Conservation (phyloP, 2,888 invertebrate genomes). For the Temnothorax unifasciatus region DNA sequence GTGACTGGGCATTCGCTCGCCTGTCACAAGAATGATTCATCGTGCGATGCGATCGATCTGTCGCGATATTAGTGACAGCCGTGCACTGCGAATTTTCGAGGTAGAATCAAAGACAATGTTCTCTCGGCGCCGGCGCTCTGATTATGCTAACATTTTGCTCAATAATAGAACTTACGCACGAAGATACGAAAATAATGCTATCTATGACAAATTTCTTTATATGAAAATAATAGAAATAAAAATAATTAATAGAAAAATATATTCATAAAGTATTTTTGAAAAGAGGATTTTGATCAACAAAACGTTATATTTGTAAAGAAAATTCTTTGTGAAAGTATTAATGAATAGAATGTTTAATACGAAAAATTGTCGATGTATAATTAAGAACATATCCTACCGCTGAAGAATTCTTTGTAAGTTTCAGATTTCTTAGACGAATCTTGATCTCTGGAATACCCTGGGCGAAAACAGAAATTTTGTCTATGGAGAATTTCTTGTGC, state of each 20-base stretch:
- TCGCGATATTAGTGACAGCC: conserved; percentile 78
- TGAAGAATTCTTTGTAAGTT: neutral
- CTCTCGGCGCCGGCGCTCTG: neutral
- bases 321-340: neutral
- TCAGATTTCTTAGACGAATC: neutral
- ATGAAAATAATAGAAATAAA: neutral
- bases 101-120: conserved; percentile 57
- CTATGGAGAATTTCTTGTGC: neutral
- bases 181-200: neutral
- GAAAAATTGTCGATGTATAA: neutral
- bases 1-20: conserved; percentile 76
- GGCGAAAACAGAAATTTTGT: neutral
- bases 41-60: conserved; percentile 78
- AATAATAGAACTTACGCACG: neutral
- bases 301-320: neutral
- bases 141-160: conserved; percentile 8
- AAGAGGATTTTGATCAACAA: neutral
- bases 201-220: neutral
- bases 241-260: neutral
- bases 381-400: conserved; percentile 12
- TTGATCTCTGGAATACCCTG: neutral
- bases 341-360: neutral
- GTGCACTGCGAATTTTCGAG: conserved; percentile 71
- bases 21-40: conserved; percentile 81
- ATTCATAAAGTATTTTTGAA: neutral